Evolutionary conservation across 2,888 invertebrate species (phyloP), one percentile per base, ranked within the genome.

Genomic region (Scaptomyza polygonia): DNA sequence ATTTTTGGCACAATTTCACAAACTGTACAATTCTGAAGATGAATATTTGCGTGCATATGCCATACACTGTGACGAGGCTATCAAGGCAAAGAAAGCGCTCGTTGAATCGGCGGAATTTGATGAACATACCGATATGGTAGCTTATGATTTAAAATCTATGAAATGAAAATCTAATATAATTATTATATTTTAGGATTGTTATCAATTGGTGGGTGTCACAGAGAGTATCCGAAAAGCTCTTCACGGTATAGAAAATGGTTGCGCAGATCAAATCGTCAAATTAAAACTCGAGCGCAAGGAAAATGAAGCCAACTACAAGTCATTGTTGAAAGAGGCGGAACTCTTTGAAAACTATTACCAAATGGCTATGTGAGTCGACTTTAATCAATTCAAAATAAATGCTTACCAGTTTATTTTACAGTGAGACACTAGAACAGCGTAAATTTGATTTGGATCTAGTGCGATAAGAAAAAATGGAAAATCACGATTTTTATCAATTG

Each of bases 61-160:
- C 2, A 25, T 8, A 4, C 53, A 69, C 44, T 72, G 72, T 11
- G 34, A 21, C 0, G 43, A 61, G 16, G 42, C 45, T 0, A 12
- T 65, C 12, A 34, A 30, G 5, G 48, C 36, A 0, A 16, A 29
- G 1, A 1, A 27, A 9, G 36, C 25, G 1, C 5, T 12, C 9
- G 11, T 0, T 3, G 7, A 21, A 3, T 14, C 11, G 3, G 11
- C 3, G 5, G 32, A 18, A 21, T 56, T 45, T 11, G 72, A 72
- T n/a, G 58, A 72, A 36, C 59, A n/a, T 27, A 64, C 64, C 16
- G 32, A 53, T 5, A 64, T 68, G 72, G 72, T 72, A 30, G 39
- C 39, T 16, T 39, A 9, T 4, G 9, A 16, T 39, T 4, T 3
- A 9, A 14, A 36, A n/a, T 53, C 34, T 30, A 3, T 0, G 1